phyloP scores from a whole-genome alignment of 2,888 invertebrate genomes.

The Philhelius pedissequus region DNA sequence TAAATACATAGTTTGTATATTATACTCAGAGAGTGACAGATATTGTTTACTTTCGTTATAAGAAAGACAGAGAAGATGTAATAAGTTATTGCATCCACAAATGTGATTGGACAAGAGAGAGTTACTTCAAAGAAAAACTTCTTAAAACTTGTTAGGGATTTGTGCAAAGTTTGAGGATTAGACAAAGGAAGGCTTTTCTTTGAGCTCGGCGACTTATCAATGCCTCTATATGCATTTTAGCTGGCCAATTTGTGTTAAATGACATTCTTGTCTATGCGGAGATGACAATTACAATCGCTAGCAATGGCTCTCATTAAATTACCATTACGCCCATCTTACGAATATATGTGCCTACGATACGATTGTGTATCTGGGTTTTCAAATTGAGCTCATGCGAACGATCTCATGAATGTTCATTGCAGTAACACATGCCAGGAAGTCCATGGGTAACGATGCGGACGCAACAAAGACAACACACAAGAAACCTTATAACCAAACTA shows the following conservation, averaged over 20 bases:
- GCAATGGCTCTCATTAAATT: constrained; percentile 59
- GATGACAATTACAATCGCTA: constrained; percentile 29
- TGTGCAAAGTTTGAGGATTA: not conserved
- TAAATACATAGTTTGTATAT: no score
- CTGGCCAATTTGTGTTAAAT: constrained; percentile 32
- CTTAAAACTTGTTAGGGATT: not conserved
- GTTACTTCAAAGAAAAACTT: not conserved
- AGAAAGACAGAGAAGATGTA: constrained; percentile 50
- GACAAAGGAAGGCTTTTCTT: constrained; percentile 14
- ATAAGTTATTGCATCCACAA: constrained; percentile 31
- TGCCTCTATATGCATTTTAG: constrained; percentile 1
- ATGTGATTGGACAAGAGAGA: not conserved
- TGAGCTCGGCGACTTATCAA: constrained; percentile 9
- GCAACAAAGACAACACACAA: constrained; percentile 19
- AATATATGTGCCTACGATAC: not conserved
- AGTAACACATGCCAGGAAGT: constrained; percentile 46
- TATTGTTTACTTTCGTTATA: constrained; percentile 16
- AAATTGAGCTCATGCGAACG: constrained; percentile 32
- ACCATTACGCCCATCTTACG: constrained; percentile 46
- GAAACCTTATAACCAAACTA: not conserved
- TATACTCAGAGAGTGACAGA: no score
- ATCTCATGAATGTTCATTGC: constrained; percentile 57
- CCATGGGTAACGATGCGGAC: constrained; percentile 14
- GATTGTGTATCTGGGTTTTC: constrained; percentile 30
- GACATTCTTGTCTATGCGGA: constrained; percentile 9